Evolutionary conservation across 2,797 vertebrate genomes (phyloP).

Genomic region (Morelia viridis): DNA sequence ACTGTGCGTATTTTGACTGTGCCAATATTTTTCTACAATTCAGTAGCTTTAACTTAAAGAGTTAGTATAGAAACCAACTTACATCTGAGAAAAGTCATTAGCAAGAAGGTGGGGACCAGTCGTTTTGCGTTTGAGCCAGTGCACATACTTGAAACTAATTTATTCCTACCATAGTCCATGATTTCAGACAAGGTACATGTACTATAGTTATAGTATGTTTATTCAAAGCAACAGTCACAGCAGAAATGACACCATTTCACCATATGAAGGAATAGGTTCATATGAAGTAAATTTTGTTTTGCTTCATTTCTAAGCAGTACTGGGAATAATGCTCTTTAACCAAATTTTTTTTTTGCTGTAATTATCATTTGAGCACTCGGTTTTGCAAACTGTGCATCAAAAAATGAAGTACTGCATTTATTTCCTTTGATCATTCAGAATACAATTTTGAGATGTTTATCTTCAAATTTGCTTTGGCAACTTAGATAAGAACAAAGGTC

Average conservation of each 20-base stretch:
- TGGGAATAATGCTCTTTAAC: background rate
- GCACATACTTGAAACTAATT: conserved; percentile 39
- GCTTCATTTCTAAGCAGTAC: background rate
- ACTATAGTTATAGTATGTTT: conserved; percentile 9
- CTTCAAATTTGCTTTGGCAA: background rate
- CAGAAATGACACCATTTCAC: conserved; percentile 7
- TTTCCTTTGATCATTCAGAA: background rate
- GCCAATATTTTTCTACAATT: conserved; percentile 41
- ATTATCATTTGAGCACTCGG: background rate
- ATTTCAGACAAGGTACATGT: conserved; percentile 16
- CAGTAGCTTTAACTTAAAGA: conserved; percentile 26
- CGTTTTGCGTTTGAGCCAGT: conserved; percentile 38
- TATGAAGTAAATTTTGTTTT: background rate
- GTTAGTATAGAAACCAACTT: conserved; percentile 35
- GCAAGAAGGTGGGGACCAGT: conserved; percentile 7
- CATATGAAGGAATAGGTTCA: background rate
- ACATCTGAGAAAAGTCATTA: conserved; percentile 36
- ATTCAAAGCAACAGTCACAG: conserved; percentile 16
- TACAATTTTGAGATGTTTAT: background rate
- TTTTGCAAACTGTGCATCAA: background rate
- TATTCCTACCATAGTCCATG: conserved; percentile 24
- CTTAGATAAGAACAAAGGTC: background rate
- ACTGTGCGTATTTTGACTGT: background rate
- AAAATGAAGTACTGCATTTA: background rate
- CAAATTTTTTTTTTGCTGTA: background rate